A percentile compares a stretch with the other conserved stretches of the same genome.
Evolutionary conservation across 2,888 invertebrate species (phyloP).

Genomic region (Phaedon cochleariae): DNA sequence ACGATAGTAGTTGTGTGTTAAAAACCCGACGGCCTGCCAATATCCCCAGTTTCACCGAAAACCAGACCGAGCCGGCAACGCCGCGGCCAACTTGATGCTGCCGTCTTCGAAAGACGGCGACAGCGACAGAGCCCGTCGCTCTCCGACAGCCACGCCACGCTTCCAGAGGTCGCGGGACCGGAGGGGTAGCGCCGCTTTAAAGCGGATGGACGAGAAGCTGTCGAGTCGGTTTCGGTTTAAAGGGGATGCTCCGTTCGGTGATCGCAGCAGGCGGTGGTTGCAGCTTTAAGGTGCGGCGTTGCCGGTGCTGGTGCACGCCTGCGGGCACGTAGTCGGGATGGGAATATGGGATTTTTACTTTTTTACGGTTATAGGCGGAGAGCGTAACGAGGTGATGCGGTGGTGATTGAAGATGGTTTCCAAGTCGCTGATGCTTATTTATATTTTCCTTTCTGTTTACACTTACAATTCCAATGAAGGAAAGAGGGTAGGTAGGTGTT

Average conservation of each 20-base stretch:
- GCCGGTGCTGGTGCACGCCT: conserved; percentile 4
- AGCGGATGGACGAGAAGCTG: conserved; percentile 43
- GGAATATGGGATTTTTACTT: background rate
- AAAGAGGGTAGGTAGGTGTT: no score
- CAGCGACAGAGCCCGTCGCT: conserved; percentile 14
- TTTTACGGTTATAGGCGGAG: background rate
- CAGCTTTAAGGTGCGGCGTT: conserved; percentile 32
- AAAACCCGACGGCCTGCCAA: no score
- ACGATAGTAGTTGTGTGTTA: no score
- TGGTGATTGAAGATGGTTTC: no score
- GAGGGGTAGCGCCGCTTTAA: conserved; percentile 46
- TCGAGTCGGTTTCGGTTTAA: conserved; percentile 30
- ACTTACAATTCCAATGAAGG: no score
- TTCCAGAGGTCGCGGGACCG: conserved; percentile 27
- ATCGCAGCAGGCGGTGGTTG: conserved; percentile 26
- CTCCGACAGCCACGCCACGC: conserved; percentile 44
- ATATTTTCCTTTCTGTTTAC: no score
- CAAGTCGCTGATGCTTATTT: no score
- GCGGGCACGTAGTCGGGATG: background rate
- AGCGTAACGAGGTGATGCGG: no score
- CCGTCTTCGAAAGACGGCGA: background rate
- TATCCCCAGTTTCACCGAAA: background rate
- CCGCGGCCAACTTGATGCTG: conserved; percentile 5
- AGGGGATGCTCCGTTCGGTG: conserved; percentile 31
- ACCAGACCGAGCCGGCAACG: background rate